Base-by-base conservation (phyloP, 1,140 invertebrate genomes). In the Pseudachorutes palmiensis region DNA sequence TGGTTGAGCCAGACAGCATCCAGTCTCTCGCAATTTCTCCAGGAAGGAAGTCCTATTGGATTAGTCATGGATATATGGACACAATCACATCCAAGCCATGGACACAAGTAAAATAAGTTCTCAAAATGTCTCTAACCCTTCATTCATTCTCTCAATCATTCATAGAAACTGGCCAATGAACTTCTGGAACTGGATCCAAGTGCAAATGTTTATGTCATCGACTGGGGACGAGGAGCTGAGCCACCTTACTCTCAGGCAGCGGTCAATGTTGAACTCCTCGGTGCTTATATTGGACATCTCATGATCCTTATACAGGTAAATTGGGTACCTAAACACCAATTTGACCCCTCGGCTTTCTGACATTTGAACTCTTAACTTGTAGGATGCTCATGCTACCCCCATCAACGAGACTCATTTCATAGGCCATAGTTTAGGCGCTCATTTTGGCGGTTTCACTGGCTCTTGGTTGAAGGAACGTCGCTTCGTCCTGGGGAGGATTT, bases 211-310 rank as follows among this genome's bases (percentile, higher is more conserved):
- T 81, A 92, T 14, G 79, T 88, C 0, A 84, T 94, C 0, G 91
- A 94, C 74, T 95, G 92, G 92, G 83, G 87, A 41, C 83, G 82
- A 36, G 92, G 90, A 0, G 89, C 91, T 0, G 85, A 85, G 62
- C 91, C 91, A 0, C 91, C 91, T 0, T 95, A 95, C 75, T 87
- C 88, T 0, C 91, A 94, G 77, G 91, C 91, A 0, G 90, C 91
- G 1, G 91, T 90, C 0, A 94, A 95, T 75, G 91, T 91, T n/a
- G 81, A 91, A 62, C 78, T 95, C 1, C 86, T 94, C 12, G 92
- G 90, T 0, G 85, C 84, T 0, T 89, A 93, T 75, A 85, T 88
- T 0, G 90, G 89, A 0, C 83, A 90, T 78, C 79, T 94, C 19
- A 77, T 83, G n/a, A 72, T 77, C 48, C 64, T 77, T 14, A 65